These are phyloP conservation scores for Galerucella calmariensis DNA, from an alignment of 2,888 invertebrate species.

Conservation along the genomic window DNA sequence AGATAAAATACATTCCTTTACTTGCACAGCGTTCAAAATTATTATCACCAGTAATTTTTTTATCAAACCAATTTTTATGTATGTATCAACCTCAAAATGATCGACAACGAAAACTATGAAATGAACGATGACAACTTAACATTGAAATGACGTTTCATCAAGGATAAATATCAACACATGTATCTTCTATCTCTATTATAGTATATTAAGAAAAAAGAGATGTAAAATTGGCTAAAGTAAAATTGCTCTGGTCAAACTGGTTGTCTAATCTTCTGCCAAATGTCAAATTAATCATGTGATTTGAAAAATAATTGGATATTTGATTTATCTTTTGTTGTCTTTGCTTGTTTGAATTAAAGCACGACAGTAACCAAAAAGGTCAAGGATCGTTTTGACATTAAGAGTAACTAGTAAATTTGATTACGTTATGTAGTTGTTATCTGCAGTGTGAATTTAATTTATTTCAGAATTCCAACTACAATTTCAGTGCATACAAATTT, in stretches of 20 bases:
- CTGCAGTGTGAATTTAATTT: background rate
- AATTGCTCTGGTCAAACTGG: background rate
- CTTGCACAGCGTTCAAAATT: background rate
- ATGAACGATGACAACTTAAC: conserved; percentile 17
- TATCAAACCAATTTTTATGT: conserved; percentile 2
- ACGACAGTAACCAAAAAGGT: conserved; percentile 11
- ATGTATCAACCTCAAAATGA: conserved; percentile 21
- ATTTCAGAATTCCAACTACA: conserved; percentile 7
- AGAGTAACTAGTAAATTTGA: background rate
- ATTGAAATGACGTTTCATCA: conserved; percentile 1
- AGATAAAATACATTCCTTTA: conserved; percentile 13
- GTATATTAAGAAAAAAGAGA: background rate
- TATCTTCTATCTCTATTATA: background rate
- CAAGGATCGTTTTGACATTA: conserved; percentile 5
- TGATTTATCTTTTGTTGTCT: conserved; percentile 10
- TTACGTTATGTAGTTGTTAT: conserved; percentile 17
- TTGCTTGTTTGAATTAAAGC: background rate
- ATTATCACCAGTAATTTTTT: conserved; percentile 23
- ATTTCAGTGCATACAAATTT: conserved; percentile 13
- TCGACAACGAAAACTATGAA: conserved; percentile 20
- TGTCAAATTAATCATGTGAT: conserved; percentile 11
- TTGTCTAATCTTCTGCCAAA: too few relatives aligned
- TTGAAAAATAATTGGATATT: background rate
- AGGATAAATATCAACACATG: background rate
- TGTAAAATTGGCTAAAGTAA: background rate